Conservation (phyloP, 2,113 vertebrate species). For the Scortum barcoo region DNA sequence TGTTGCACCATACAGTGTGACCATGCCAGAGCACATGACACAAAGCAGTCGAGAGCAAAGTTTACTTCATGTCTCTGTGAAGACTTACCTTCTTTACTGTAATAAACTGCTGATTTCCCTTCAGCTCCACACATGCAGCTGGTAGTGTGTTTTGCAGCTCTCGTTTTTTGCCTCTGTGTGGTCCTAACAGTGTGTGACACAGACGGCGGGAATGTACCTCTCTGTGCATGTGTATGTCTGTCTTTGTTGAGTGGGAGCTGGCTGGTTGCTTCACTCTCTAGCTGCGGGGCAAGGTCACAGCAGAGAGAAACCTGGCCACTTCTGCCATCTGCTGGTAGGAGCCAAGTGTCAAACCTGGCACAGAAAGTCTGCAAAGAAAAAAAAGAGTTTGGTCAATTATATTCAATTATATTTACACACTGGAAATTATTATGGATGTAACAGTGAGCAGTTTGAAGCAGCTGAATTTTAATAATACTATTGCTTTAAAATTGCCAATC, state of each 20-base stretch:
- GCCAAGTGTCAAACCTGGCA: neutral
- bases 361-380: constrained; percentile 1
- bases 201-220: neutral
- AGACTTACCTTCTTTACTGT: constrained; percentile 48
- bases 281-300: constrained; percentile 63
- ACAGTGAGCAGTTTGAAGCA: neutral
- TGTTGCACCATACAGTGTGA: neutral
- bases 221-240: neutral
- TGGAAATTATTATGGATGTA: neutral
- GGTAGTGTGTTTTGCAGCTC: neutral
- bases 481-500: neutral
- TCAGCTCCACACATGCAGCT: neutral
- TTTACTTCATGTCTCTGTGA: constrained; percentile 7
- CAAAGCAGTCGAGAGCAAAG: constrained; percentile 1
- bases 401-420: neutral
- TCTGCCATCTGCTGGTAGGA: constrained; percentile 69
- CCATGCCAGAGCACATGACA: neutral
- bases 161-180: neutral
- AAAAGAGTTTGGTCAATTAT: neutral
- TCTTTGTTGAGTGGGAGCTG: constrained; percentile 31
- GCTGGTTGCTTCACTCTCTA: constrained; percentile 36
- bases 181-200: neutral
- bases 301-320: neutral
- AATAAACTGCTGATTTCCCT: constrained; percentile 7
- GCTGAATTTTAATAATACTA: neutral